Evolutionary conservation across 2,797 vertebrate genomes (phyloP).

Genomic region (Schizopygopsis pylzovi): DNA sequence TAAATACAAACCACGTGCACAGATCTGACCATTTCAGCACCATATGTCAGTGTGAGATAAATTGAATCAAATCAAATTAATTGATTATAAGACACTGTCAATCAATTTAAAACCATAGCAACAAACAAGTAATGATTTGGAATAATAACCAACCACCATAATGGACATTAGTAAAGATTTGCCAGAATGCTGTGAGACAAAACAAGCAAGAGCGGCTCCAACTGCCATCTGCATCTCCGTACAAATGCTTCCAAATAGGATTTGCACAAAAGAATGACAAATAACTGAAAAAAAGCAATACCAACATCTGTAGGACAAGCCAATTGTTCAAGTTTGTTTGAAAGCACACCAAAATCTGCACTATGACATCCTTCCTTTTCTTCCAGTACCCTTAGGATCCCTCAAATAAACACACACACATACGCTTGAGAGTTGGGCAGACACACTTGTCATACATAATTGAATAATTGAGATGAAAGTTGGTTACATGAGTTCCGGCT

Average conservation of each 20-base stretch:
- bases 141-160: neutral
- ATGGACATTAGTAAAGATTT: neutral
- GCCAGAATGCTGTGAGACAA: neutral
- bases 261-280: neutral
- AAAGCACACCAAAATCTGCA: neutral
- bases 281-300: neutral
- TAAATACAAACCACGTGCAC: neutral
- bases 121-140: conserved; percentile 32
- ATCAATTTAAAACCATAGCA: conserved; percentile 44
- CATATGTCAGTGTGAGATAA: conserved; percentile 1
- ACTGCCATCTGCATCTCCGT: neutral
- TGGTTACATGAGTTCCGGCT: conserved; percentile 51
- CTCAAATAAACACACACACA: conserved; percentile 23
- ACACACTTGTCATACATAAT: conserved; percentile 47
- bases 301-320: neutral
- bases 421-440: neutral
- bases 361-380: neutral
- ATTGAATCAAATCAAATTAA: neutral
- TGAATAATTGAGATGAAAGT: conserved; percentile 50
- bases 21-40: neutral
- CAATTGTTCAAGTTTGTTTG: neutral
- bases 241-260: conserved; percentile 5
- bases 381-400: neutral
- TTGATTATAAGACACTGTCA: conserved; percentile 35
- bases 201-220: conserved; percentile 12